Evolutionary conservation across 2,888 invertebrate genomes (phyloP), one percentile per base, ranked within the genome.

Genomic region (Pteria penguin): DNA sequence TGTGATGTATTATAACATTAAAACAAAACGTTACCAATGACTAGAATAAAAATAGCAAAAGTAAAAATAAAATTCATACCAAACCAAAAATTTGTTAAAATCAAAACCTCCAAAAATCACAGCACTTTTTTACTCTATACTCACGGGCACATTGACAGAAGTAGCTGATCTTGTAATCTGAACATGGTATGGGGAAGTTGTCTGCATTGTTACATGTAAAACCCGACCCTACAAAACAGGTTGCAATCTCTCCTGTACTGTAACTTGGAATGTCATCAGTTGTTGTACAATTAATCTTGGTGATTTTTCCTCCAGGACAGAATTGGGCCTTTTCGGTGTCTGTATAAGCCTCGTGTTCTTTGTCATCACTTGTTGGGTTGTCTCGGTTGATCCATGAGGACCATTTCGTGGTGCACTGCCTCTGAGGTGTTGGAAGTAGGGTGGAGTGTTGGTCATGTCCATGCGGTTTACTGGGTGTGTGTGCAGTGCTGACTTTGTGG

Each of bases 151-250:
- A 75, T n/a, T 75, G 69, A 22, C 75, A 75, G 45, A 54, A 82
- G 79, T 87, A 88, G 76, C 88, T 82, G 60, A 89, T 84, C 83
- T 88, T 87, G 75, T 87, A 90, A 76, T 90, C 88, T 14, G 74
- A 70, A 76, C 90, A 90, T 5, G 76, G 65, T 31, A 76, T n/a
- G 26, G 79, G 75, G 45, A 70, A 54, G 74, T 82, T 85, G 11
- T 85, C 82, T 11, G 63, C 60, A 57, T 84, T 85, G 31, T 72
- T 71, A 89, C 97, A 97, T 1, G 94, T 91, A 0, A 97, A 93
- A 0, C 97, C 97, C 18, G 93, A 93, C 84, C 95, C 94, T 76
- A 96, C 88, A 62, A 84, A 82, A 70, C 90, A 90, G 0, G 73
- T 76, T 8, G 76, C 74, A 4, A 83, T 82, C 77, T 89, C 87